Conservation (phyloP, 2,888 invertebrate genomes). For the Lordiphosa andalusiaca region DNA sequence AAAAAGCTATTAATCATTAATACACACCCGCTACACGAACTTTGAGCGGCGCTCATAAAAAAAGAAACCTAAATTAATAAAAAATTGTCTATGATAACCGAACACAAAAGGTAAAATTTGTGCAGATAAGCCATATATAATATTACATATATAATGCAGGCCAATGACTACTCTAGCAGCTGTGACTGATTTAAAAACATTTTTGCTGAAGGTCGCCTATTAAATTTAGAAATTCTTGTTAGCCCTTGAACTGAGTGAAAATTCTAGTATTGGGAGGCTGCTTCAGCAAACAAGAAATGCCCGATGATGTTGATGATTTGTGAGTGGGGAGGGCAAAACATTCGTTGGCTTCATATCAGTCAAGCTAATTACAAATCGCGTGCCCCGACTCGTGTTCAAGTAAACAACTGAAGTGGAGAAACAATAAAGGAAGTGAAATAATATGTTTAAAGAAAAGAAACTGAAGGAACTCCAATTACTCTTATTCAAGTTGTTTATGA, state of each 20-base stretch:
- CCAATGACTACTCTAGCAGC: slow-evolving; percentile 14
- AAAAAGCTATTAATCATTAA: slow-evolving; percentile 4
- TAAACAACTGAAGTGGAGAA: slow-evolving; percentile 27
- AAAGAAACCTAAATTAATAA: slow-evolving; percentile 17
- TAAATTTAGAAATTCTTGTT: slow-evolving; percentile 9
- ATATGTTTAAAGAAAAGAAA: no score
- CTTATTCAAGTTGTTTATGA: no score
- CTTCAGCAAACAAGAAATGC: no score
- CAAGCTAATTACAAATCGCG: slow-evolving; percentile 9
- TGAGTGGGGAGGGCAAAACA: neutral
- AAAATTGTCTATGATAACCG: slow-evolving; percentile 32
- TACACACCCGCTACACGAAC: slow-evolving; percentile 33
- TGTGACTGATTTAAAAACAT: slow-evolving; percentile 9
- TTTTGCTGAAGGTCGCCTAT: slow-evolving; percentile 31
- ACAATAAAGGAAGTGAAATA: neutral
- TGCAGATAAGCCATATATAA: slow-evolving; percentile 27
- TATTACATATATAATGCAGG: slow-evolving; percentile 1
- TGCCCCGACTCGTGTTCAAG: slow-evolving; percentile 22
- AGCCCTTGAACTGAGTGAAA: neutral
- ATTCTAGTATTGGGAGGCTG: neutral
- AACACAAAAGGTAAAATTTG: slow-evolving; percentile 33
- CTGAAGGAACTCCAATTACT: no score
- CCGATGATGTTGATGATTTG: no score
- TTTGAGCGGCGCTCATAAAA: slow-evolving; percentile 23
- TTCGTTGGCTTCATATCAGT: slow-evolving; percentile 15